Conservation (phyloP, 2,113 vertebrate genomes). For the Petrocephalus zakoni region DNA sequence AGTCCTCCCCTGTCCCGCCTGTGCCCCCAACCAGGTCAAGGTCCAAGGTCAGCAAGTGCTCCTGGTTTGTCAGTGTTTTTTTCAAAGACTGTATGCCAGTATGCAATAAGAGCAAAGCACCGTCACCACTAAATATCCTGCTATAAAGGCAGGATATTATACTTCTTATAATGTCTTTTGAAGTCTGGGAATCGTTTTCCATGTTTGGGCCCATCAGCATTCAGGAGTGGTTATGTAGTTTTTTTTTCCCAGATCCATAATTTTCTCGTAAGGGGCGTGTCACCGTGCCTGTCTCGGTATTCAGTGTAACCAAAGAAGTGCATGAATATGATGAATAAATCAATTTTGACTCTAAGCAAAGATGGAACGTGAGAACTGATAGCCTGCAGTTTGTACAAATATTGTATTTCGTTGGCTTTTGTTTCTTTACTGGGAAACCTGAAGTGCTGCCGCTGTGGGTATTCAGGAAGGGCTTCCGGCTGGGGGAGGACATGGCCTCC, state of each 20-base stretch:
- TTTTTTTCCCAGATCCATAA: neutral
- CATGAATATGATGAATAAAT: neutral
- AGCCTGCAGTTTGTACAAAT: neutral
- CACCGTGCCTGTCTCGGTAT: neutral
- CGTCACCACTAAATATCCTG: neutral
- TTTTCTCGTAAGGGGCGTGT: neutral
- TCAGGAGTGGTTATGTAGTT: neutral
- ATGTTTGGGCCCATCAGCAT: neutral
- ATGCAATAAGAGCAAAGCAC: neutral
- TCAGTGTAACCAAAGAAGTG: neutral
- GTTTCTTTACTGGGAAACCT: neutral
- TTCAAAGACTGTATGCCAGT: neutral
- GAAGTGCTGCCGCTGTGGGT: neutral
- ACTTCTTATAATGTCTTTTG: neutral
- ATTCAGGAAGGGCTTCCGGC: neutral
- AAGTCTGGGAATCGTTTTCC: neutral
- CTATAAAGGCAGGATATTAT: neutral
- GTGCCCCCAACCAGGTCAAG: conserved; percentile 70
- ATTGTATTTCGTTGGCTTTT: neutral
- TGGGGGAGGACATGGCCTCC: neutral
- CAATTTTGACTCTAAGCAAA: neutral
- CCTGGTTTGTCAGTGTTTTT: neutral
- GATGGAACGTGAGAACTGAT: neutral
- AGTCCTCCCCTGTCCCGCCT: conserved; percentile 64
- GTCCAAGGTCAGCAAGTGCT: conserved; percentile 71